These are phyloP conservation scores for Ellobius talpinus DNA, from an alignment of 2,113 vertebrate genomes.

Conservation along the genomic window DNA sequence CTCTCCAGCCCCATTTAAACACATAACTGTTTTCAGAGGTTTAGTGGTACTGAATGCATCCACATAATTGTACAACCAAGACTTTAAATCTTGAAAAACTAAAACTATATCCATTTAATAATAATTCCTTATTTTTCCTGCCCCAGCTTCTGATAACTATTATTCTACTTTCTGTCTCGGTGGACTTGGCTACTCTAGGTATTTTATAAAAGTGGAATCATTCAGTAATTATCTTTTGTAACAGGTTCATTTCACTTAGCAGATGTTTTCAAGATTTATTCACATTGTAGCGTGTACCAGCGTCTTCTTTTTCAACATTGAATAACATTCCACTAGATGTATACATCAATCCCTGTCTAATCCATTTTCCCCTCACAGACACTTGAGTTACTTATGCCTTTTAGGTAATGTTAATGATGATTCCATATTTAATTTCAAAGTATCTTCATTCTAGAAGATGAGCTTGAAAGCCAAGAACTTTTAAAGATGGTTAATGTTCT, in stretches of 20 bases:
- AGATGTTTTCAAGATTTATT: neutral
- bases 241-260: neutral
- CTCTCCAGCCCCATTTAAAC: neutral
- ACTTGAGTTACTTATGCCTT: neutral
- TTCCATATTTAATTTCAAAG: neutral
- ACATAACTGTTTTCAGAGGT: neutral
- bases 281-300: neutral
- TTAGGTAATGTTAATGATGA: neutral
- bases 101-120: neutral
- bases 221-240: neutral
- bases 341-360: neutral
- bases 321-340: neutral
- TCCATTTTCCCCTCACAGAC: neutral
- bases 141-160: neutral
- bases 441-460: neutral
- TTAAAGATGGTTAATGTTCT: conserved; percentile 15
- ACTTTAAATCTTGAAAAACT: neutral
- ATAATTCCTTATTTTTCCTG: too few species aligned
- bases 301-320: neutral
- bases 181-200: neutral
- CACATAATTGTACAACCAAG: neutral
- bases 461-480: neutral
- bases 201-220: neutral
- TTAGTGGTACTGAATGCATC: neutral
- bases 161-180: neutral